Conservation (phyloP, 2,797 vertebrate genomes). For the Cirrhinus molitorella region DNA sequence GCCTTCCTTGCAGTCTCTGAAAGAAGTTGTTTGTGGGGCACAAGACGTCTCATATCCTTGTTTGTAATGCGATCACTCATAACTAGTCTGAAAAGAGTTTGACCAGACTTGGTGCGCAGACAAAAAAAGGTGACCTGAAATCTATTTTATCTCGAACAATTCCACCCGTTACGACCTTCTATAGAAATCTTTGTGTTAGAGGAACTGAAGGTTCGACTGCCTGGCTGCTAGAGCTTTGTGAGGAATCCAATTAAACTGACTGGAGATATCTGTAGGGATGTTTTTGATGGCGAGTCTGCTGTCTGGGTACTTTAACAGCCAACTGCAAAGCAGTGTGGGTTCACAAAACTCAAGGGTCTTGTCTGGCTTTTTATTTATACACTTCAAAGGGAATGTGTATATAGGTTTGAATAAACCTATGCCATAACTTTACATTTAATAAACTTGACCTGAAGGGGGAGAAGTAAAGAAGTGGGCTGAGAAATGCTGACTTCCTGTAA, state of each 20-base stretch:
- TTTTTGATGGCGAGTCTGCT: constrained; percentile 18
- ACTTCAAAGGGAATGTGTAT: constrained; percentile 41
- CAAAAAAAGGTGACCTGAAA: constrained; percentile 26
- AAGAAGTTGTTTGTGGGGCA: constrained; percentile 44
- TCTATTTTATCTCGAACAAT: constrained; percentile 11
- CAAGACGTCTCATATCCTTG: constrained; percentile 39
- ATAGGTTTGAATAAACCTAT: constrained; percentile 58
- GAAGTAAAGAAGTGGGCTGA: not conserved
- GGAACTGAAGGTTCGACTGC: constrained; percentile 6
- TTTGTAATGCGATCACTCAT: constrained; percentile 44
- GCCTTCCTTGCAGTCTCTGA: constrained; percentile 39
- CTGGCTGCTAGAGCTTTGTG: constrained; percentile 33
- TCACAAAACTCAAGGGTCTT: constrained; percentile 36
- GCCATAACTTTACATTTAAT: constrained; percentile 26
- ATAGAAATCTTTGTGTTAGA: constrained; percentile 31
- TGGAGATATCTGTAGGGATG: constrained; percentile 17
- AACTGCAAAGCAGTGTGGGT: constrained; percentile 6
- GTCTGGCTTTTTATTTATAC: constrained; percentile 23
- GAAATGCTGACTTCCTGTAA: not conserved
- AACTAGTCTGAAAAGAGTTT: constrained; percentile 47
- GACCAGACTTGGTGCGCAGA: not conserved
- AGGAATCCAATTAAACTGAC: constrained; percentile 39
- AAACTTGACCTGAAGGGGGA: not conserved
- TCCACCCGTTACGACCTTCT: not conserved
- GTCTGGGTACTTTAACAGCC: constrained; percentile 31